These are phyloP conservation scores for Drosophila sproati DNA, from an alignment of 1,140 invertebrate species.

Conservation along the genomic window DNA sequence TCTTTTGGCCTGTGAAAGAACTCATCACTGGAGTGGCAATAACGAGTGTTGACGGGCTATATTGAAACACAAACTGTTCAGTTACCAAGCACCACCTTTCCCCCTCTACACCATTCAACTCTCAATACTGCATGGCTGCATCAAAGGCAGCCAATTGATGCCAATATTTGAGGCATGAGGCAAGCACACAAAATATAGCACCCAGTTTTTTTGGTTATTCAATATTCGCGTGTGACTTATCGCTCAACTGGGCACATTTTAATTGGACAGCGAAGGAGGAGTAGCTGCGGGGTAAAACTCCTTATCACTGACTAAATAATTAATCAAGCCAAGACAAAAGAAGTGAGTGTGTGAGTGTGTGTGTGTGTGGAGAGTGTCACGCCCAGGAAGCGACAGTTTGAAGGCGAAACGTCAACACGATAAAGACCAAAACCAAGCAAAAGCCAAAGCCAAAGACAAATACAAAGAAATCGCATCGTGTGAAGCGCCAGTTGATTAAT, in stretches of 20 bases:
- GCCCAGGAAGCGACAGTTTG: slow-evolving; percentile 71
- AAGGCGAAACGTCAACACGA: slow-evolving; percentile 68
- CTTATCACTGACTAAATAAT: slow-evolving; percentile 74
- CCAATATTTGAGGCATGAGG: slow-evolving; percentile 28
- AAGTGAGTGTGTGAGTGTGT: slow-evolving; percentile 21
- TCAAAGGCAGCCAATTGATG: slow-evolving; percentile 46
- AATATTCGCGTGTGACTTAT: slow-evolving; percentile 46
- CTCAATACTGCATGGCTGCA: slow-evolving; percentile 4
- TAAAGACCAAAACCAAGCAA: background rate
- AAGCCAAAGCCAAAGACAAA: too few relatives aligned
- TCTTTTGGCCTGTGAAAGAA: slow-evolving; percentile 19
- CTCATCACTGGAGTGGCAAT: slow-evolving; percentile 71
- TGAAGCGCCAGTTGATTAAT: slow-evolving; percentile 73
- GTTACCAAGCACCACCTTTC: background rate
- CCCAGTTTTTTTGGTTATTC: background rate
- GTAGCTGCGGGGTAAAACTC: background rate
- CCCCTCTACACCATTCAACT: background rate
- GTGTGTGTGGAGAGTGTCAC: slow-evolving; percentile 32
- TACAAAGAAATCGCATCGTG: slow-evolving; percentile 12
- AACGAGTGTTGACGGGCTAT: slow-evolving; percentile 63
- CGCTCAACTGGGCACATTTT: slow-evolving; percentile 26
- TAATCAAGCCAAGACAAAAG: slow-evolving; percentile 74
- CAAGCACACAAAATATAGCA: slow-evolving; percentile 17
- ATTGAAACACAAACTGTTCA: slow-evolving; percentile 53
- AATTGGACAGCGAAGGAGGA: slow-evolving; percentile 34